phyloP scores from a whole-genome alignment of 1,140 invertebrate genomes.

The Sitobion miscanthi region DNA sequence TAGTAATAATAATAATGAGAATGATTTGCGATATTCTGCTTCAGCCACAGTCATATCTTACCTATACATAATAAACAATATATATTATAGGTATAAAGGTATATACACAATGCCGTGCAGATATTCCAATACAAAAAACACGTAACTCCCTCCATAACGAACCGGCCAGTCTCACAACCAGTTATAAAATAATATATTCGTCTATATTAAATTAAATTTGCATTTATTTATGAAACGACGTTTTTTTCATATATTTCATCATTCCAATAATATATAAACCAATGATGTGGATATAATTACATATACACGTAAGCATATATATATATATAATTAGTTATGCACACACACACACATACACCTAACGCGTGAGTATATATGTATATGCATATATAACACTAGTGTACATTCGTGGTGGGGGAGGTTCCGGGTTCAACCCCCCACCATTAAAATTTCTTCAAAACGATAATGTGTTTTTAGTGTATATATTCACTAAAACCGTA shows the following conservation, averaged over 20 bases:
- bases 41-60: neutral
- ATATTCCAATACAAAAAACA: neutral
- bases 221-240: neutral
- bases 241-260: neutral
- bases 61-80: neutral
- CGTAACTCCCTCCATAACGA: neutral
- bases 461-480: neutral
- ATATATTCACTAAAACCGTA: neutral
- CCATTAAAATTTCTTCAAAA: neutral
- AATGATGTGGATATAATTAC: slow-evolving; percentile 2
- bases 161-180: neutral
- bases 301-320: slow-evolving; percentile 7
- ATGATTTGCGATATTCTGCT: slow-evolving; percentile 2
- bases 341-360: neutral
- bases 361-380: neutral
- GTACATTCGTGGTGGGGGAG: neutral
- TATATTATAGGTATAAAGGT: neutral
- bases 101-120: neutral
- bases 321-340: neutral
- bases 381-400: neutral
- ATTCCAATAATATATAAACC: slow-evolving; percentile 3
- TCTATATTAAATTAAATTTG: slow-evolving; percentile 2
- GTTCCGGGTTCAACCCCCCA: neutral
- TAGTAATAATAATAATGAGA: neutral
- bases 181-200: slow-evolving; percentile 12